A percentile compares a stretch with the other conserved stretches of the same genome.
These are phyloP conservation scores for Malachius bipustulatus DNA, from an alignment of 2,888 invertebrate genomes.

Conservation along the genomic window DNA sequence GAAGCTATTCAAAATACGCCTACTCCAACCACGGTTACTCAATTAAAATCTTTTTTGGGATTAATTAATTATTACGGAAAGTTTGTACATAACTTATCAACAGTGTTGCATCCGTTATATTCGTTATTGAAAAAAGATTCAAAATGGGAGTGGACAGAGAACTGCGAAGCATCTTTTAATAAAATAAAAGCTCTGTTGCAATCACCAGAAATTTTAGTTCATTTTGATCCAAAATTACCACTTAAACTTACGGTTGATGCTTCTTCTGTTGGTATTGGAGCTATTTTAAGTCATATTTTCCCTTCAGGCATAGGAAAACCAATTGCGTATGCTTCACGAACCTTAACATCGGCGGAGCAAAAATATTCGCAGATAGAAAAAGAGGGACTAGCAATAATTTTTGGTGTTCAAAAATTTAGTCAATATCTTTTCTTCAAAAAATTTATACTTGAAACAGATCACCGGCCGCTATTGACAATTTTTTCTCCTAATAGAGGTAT, in stretches of 20 bases:
- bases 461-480: slow-evolving; percentile 24
- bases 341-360: background rate
- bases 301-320: slow-evolving; percentile 21
- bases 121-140: background rate
- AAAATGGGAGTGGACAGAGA: background rate
- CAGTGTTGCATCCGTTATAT: slow-evolving; percentile 5
- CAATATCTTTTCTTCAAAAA: slow-evolving; percentile 28
- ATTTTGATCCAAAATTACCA: slow-evolving; percentile 4
- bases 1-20: slow-evolving; percentile 3
- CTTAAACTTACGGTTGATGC: slow-evolving; percentile 6
- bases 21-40: background rate
- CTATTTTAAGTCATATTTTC: slow-evolving; percentile 21
- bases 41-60: slow-evolving; percentile 7
- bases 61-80: slow-evolving; percentile 8
- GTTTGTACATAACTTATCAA: slow-evolving; percentile 5
- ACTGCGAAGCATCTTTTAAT: too few species aligned
- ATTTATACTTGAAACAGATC: slow-evolving; percentile 23
- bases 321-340: slow-evolving; percentile 21
- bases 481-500: slow-evolving; percentile 25
- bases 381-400: slow-evolving; percentile 20
- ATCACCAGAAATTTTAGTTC: slow-evolving; percentile 7
- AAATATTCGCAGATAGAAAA: slow-evolving; percentile 5
- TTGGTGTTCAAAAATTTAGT: slow-evolving; percentile 28
- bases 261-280: slow-evolving; percentile 18
- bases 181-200: background rate